Conservation (phyloP, 1,140 invertebrate species). For the Batillaria attramentaria region DNA sequence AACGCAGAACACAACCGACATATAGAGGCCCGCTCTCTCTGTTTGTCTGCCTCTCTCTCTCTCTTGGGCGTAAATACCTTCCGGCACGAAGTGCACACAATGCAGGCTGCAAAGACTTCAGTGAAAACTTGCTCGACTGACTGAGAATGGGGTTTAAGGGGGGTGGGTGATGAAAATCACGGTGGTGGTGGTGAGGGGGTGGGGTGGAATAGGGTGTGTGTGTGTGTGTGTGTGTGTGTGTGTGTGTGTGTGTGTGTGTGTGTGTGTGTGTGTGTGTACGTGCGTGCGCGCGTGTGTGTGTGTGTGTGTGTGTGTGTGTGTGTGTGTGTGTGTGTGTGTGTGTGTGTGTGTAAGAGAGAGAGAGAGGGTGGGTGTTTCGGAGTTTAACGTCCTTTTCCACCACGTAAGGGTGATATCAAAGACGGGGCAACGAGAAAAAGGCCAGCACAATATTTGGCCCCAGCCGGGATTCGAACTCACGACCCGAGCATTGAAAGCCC, state of each 20-base stretch:
- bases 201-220: neutral
- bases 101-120: neutral
- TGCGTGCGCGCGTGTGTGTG: conserved; percentile 7
- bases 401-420: neutral
- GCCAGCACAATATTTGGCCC: neutral
- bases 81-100: no score
- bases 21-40: no score
- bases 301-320: conserved; percentile 25
- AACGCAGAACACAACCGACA: no score
- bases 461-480: no score
- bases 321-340: conserved; percentile 30
- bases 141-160: no score
- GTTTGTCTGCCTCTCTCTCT: no score
- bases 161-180: no score
- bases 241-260: conserved; percentile 9
- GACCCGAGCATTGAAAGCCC: no score
- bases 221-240: neutral
- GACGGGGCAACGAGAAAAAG: conserved; percentile 3
- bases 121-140: no score
- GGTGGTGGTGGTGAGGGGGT: neutral
- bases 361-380: neutral
- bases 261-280: neutral
- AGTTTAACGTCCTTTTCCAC: neutral
- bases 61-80: no score
- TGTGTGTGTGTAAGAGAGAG: neutral